Percentiles rank a stretch among this genome's conserved stretches.
Conservation (phyloP, 2,888 invertebrate species). For the Macrophya alboannulata region DNA sequence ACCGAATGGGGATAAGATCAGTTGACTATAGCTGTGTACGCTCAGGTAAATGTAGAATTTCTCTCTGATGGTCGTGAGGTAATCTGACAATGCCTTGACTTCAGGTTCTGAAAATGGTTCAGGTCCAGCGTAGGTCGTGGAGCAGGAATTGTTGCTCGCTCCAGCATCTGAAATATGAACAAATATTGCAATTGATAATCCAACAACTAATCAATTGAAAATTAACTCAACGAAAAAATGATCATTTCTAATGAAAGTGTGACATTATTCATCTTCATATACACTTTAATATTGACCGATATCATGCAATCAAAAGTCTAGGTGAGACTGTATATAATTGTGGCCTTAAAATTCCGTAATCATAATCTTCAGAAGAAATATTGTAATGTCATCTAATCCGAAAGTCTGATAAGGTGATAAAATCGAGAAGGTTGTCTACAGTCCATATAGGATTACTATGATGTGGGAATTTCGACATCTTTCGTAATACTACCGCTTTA, state of each 20-base stretch:
- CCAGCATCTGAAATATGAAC: constrained; percentile 68
- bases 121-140: constrained; percentile 82
- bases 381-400: constrained; percentile 73
- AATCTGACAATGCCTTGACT: constrained; percentile 78
- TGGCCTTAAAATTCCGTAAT: constrained; percentile 83
- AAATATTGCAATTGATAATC: not conserved
- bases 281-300: constrained; percentile 76
- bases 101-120: constrained; percentile 83
- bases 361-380: constrained; percentile 76
- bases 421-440: not conserved
- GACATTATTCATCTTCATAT: constrained; percentile 78
- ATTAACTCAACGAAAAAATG: not conserved
- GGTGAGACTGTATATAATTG: constrained; percentile 87
- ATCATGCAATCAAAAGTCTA: constrained; percentile 78
- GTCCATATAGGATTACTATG: not conserved
- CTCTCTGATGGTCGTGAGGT: constrained; percentile 78
- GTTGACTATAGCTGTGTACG: constrained; percentile 87
- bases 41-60: constrained; percentile 84
- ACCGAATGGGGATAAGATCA: constrained; percentile 85
- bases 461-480: not conserved
- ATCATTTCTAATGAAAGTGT: not conserved
- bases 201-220: not conserved
- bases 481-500: not conserved
- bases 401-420: constrained; percentile 65
- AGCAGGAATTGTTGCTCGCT: constrained; percentile 80